Evolutionary conservation across 2,888 invertebrate species (phyloP).

Genomic region (Diogma glabrata): DNA sequence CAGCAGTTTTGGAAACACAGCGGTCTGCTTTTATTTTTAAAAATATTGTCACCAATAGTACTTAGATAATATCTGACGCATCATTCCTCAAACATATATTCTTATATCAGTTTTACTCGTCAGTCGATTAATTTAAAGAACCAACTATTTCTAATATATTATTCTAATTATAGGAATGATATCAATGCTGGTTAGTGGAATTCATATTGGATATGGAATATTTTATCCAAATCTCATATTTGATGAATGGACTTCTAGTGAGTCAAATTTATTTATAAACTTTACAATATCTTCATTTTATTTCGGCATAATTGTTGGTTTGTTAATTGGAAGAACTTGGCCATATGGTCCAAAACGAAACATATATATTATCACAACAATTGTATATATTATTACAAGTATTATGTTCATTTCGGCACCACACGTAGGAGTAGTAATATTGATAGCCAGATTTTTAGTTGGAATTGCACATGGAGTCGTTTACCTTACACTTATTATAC

Average conservation of each 20-base stretch:
- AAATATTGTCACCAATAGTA: too few relatives aligned
- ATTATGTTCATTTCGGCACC: slow-evolving; percentile 6
- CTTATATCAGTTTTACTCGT: too few relatives aligned
- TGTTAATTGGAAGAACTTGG: slow-evolving; percentile 4
- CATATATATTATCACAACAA: slow-evolving; percentile 13
- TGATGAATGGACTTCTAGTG: not conserved
- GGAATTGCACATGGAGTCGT: slow-evolving; percentile 14
- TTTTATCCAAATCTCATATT: slow-evolving; percentile 12
- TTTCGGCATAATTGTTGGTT: slow-evolving; percentile 13
- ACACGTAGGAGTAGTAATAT: slow-evolving; percentile 4
- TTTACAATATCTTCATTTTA: slow-evolving; percentile 12
- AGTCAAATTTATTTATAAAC: slow-evolving; percentile 9
- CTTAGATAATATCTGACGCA: too few relatives aligned
- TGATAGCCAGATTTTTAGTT: slow-evolving; percentile 10
- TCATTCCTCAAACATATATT: too few relatives aligned
- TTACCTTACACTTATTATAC: slow-evolving; percentile 12
- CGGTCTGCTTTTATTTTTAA: too few relatives aligned
- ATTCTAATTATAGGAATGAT: slow-evolving; percentile 11
- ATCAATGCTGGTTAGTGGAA: slow-evolving; percentile 11
- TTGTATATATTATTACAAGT: slow-evolving; percentile 4
- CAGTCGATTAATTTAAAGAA: too few relatives aligned
- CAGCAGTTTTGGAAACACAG: too few relatives aligned
- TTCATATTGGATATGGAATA: slow-evolving; percentile 13
- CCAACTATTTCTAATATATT: too few relatives aligned
- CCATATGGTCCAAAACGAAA: not conserved